Base-by-base conservation (phyloP, 2,888 invertebrate genomes). In the Drosophila nr. perissopoda region DNA sequence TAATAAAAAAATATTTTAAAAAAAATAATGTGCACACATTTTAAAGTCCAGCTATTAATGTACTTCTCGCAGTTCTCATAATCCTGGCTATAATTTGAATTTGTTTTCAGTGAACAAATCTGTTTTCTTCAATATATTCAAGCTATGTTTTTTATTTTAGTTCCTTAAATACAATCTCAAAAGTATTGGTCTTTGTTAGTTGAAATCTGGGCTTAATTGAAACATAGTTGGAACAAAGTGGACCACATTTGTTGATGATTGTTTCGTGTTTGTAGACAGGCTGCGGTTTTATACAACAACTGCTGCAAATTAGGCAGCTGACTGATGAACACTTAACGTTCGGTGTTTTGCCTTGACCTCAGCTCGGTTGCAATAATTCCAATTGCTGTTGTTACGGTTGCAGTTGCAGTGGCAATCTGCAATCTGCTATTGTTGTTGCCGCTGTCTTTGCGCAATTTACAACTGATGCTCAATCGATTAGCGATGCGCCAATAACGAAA, bases 391-490 rank as follows among this genome's bases (percentile, higher is more conserved):
- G 46, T 25, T 46, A 25, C 46, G 4, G 21, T 46, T 46, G 13
- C 46, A 4, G 21, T 46, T 68, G 51, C 48, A 53, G 31, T 60
- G 56, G 59, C 46, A 65, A 46, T 29, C 61, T 60, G 60, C 56
- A 18, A 40, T 57, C 18, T 25, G 53, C 5, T 18, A 38, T n/a
- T 42, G 42, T 29, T 56, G 56, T 34, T 36, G 54, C 3, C 52
- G 59, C 13, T 54, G 36, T 27, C 51, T 49, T 21, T 60, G 49
- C 25, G 59, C 21, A 79, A 79, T 70, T 68, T 73, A 53, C 71
- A 73, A 68, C 38, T 71, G 77, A 58, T 70, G 74, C 64, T 53
- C 72, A 63, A 79, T 81, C 82, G 81, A 81, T 81, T 82, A 82
- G 75, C 72, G 61, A 34, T 76, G 71, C 79, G 49, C 59, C 76